Evolutionary conservation across 2,797 vertebrate genomes (phyloP), one percentile per base, ranked within the genome.

Genomic region (Channa striata): DNA sequence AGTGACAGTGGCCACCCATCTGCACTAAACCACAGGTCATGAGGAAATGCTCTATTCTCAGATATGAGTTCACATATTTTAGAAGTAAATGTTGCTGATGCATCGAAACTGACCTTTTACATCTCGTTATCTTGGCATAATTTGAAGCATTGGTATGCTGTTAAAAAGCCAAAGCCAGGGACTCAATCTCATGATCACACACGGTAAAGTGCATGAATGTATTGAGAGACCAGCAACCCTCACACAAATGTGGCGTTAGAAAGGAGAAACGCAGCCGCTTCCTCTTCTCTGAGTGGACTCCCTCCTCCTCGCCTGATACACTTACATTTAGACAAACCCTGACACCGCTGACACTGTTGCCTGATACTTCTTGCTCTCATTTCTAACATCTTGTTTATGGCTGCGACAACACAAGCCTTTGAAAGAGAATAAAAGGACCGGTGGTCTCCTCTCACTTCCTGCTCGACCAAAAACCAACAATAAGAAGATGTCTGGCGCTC

Each of bases 401-500:
- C 43, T 56, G 39, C 2, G 1, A 36, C 34, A 43, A 13, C 59
- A 21, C 6, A 6, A 50, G 8, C 36, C 25, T 82, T 58, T 25
- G 5, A 67, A 47, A 74, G 46, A 59, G 44, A 65, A 62, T 49
- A 52, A 72, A 59, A 2, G 1, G n/a, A 16, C 62, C 51, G 25
- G 64, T 46, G 23, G 25, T 33, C 48, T 30, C 6, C 25, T 30
- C 6, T 70, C 25, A 44, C 54, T 77, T 84, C 64, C 69, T 77
- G 36, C n/a, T 59, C 20, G 0, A 2, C 11, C 40, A 57, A n/a
- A 52, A 53, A 74, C 19, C 10, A 70, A 36, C 52, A 30, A 21
- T 36, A 19, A 72, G 72, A 88, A 71, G 65, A 92, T 93, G 93
- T 74, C 84, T 17, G 80, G 84, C 17, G 42, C 71, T 23, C 47